These are phyloP conservation scores for Epizoanthus rinbou DNA, from an alignment of 92 coral and sea anemone genomes.

Conservation along the genomic window DNA sequence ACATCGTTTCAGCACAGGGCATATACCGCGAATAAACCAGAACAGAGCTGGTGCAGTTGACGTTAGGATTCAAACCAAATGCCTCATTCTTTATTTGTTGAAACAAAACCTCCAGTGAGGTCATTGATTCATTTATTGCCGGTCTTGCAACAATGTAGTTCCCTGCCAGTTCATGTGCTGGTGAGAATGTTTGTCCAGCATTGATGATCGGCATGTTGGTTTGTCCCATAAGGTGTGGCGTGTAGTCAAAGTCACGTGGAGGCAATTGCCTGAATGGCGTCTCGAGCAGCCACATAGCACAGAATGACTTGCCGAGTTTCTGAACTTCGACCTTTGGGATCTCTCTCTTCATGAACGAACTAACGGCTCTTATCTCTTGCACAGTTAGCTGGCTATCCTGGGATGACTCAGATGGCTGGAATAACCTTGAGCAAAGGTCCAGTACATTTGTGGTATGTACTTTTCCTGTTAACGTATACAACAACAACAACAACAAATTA, in stretches of 20 bases:
- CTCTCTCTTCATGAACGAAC: slow-evolving; percentile 7
- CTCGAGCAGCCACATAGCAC: slow-evolving; percentile 1
- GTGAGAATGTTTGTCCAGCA: slow-evolving; percentile 2
- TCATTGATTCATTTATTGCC: not conserved
- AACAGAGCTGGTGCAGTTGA: not conserved
- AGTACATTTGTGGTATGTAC: not conserved
- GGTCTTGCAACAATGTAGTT: slow-evolving; percentile 19
- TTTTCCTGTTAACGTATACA: not conserved
- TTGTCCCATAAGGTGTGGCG: slow-evolving; percentile 13
- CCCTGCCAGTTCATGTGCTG: slow-evolving; percentile 1
- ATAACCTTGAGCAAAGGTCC: not conserved
- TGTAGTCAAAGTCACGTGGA: slow-evolving; percentile 3
- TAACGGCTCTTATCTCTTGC: slow-evolving; percentile 14
- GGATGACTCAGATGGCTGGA: not conserved
- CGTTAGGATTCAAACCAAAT: not conserved
- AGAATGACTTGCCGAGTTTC: slow-evolving; percentile 4
- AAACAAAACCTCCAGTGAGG: not conserved
- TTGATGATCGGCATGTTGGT: slow-evolving; percentile 21
- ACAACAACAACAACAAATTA: no score
- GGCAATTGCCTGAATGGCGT: not conserved
- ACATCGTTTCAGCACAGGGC: slow-evolving; percentile 16
- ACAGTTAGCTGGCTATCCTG: not conserved
- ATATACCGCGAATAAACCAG: slow-evolving; percentile 9
- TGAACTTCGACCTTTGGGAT: slow-evolving; percentile 26
- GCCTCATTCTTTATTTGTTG: not conserved